Evolutionary conservation across 37 sponge, comb jelly and placozoan genomes (phyloP), one percentile per base, ranked within the genome.

Genomic region (Spongia lamella): DNA sequence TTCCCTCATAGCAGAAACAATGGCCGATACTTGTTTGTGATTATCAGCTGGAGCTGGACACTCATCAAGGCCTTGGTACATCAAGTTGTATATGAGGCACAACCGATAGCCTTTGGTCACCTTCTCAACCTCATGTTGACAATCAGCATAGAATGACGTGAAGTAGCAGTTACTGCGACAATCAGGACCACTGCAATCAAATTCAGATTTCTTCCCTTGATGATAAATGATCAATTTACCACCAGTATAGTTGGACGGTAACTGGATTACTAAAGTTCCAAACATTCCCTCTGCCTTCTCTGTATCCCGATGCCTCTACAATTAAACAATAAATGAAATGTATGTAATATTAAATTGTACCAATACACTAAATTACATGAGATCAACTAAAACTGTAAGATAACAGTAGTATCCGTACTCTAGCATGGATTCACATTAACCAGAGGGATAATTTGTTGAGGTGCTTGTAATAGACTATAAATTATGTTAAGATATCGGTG

Each of bases 61-160:
- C 17, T 35, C 1, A 7, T 58, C 78, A 9, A 39, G n/a, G 15
- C 68, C 78, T 3, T 3, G 1, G 56, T 66, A 66, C 19, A 78
- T 33, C 24, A 78, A 68, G 58, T 78, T 78, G 68, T 78, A 78
- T 29, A 78, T 31, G 13, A 78, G 68, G 40, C 68, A 78, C 25
- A 78, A 39, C 21, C 78, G 68, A 52, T 78, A 78, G 6, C 78
- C 78, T 15, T 66, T 35, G 21, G 78, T 78, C 1, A 56, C 58
- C 6, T 56, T 25, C 5, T 56, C 58, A 3, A 56, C 5, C 58
- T 31, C 37, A 30, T 66, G 67, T 39, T 66, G 37, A 13, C 33
- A 25, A 29, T 66, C 67, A 32, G 67, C 67, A 32, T 36, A 66
- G 36, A 36, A 39, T 32, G 67, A 36, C 17, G 67, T 39, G 38